Percentiles rank a stretch among this genome's conserved stretches.
These are phyloP conservation scores for Tetragnatha versicolor DNA, from an alignment of 1,140 invertebrate species.

Conservation along the genomic window DNA sequence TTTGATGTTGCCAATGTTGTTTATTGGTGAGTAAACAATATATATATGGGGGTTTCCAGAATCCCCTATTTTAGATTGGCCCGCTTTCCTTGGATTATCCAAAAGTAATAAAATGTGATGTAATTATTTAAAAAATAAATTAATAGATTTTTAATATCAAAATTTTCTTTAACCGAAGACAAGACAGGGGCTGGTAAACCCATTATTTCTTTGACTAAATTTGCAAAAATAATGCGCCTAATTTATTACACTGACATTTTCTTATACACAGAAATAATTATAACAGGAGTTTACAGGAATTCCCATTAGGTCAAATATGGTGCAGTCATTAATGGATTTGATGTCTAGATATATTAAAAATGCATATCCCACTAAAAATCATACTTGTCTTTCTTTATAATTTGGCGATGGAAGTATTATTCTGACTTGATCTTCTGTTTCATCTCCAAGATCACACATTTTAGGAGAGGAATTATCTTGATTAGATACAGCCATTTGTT, in stretches of 20 bases:
- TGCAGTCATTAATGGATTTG: background rate
- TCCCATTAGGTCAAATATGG: background rate
- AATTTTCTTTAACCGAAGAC: no score
- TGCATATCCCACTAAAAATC: background rate
- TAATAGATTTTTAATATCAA: no score
- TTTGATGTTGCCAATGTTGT: no score
- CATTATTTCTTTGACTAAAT: background rate
- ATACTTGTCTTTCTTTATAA: slow-evolving; percentile 3
- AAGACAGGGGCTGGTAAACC: background rate
- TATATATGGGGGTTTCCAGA: no score
- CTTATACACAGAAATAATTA: background rate
- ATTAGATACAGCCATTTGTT: no score
- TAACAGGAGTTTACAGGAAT: background rate
- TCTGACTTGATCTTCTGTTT: slow-evolving; percentile 15
- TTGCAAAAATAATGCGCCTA: background rate
- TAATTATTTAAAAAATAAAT: no score
- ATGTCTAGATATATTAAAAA: background rate
- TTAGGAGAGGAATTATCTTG: no score
- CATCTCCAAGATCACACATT: no score
- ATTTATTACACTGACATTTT: background rate
- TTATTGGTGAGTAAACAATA: no score
- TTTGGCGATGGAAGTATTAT: slow-evolving; percentile 11
- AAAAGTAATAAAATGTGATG: no score
- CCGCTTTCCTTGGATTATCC: no score
- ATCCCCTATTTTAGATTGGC: no score